Evolutionary conservation across 2,113 vertebrate genomes (phyloP), one percentile per base, ranked within the genome.

Genomic region (Aviceda subcristata): DNA sequence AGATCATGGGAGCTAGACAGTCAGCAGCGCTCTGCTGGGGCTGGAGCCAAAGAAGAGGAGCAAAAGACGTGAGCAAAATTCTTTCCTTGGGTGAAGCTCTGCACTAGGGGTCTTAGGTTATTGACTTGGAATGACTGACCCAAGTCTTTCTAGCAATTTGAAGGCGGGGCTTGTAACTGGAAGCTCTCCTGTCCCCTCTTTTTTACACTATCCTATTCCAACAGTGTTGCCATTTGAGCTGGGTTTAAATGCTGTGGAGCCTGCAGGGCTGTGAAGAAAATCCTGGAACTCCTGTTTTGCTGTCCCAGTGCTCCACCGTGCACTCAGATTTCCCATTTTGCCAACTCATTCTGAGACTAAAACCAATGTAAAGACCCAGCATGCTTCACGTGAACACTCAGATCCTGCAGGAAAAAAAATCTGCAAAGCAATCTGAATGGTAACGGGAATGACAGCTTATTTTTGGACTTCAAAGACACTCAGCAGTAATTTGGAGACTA

Each of bases 101-200:
- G 66, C 24, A 8, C 56, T 91, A 64, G 36, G 78, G 91, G 82
- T 90, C 96, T 90, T 90, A 90, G 71, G 50, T 96, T 92, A 81
- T 93, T 59, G 59, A 69, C 73, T 94, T 81, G 87, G 86, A 96
- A 94, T 86, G 86, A 88, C 74, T 86, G 93, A 91, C 66, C 63
- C 69, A 85, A 85, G 77, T 75, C 94, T 91, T 92, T 97, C 92
- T 87, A 95, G 92, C 50, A 93, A 89, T 97, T 92, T 87, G 71
- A 92, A 92, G 84, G 87, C 91, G 88, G 62, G 23, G 76, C 94
- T 73, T 96, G 90, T 91, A 96, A 94, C 74, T 85, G 60, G 57
- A 93, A 76, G 69, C 87, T 21, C 36, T 95, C 48, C 62, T 34
- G 22, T 59, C 23, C 55, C 21, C 12, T 79, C 22, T 67, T 73